Base-by-base conservation (phyloP, 2,113 vertebrate genomes). In the Ovis aries region DNA sequence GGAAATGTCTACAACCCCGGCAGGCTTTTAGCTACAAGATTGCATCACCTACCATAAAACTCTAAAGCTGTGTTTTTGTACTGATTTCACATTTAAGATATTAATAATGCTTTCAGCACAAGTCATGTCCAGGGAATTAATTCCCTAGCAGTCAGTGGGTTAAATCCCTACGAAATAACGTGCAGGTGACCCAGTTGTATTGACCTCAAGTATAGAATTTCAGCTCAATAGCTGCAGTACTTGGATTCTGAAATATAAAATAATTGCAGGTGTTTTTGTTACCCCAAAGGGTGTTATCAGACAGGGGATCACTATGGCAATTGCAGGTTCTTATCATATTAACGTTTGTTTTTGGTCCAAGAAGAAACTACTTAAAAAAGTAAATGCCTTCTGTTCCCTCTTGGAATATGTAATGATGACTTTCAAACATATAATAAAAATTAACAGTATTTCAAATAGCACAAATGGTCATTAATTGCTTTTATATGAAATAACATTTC, bases 401-500 rank as follows among this genome's bases (percentile, higher is more conserved):
- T 98, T 98, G 97, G 98, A 98, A 98, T 96, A 97, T 97, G 60
- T 82, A 86, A 98, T 97, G 98, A 98, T 98, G 97, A 98, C 90
- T 98, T 98, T 98, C 97, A 98, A 97, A 96, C 55, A 93, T 36
- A 90, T 88, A 90, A 96, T 92, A 55, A 94, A 57, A 98, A 98
- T 98, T 98, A 98, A 98, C 97, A 98, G 97, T 98, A 98, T 97
- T 98, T 98, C 98, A 98, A 98, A 98, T 59, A 98, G 91, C 92
- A 98, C 95, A 98, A 98, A 98, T 81, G 94, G 97, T 89, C 97
- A 98, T 98, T 98, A 98, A 97, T 98, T 98, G 98, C 94, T 98
- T 97, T 62, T 71, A 97, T 86, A 95, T 98, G 81, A 95, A 98
- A 98, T 98, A 98, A 96, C n/a, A 95, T 89, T 94, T 97, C 77